Evolutionary conservation across 2,113 vertebrate genomes (phyloP).

Genomic region (Corythaixoides concolor): DNA sequence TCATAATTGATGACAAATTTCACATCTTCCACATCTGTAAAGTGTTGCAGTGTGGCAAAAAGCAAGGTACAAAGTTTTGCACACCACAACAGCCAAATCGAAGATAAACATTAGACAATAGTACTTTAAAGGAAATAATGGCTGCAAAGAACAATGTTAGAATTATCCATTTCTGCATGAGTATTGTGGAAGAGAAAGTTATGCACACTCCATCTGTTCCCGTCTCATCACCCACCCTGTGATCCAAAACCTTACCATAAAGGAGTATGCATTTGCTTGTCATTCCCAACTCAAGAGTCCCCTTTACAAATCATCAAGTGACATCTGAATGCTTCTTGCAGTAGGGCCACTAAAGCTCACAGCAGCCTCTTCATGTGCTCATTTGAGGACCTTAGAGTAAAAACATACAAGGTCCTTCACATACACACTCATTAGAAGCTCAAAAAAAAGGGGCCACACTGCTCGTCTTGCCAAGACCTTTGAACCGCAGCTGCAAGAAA

Average conservation of each 20-base stretch:
- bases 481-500: slow-evolving; percentile 89
- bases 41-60: slow-evolving; percentile 99
- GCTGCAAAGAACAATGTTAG: slow-evolving; percentile 89
- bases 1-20: slow-evolving; percentile 99
- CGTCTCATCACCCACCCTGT: slow-evolving; percentile 74
- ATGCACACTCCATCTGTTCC: slow-evolving; percentile 83
- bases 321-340: slow-evolving; percentile 99
- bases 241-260: slow-evolving; percentile 87
- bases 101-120: slow-evolving; percentile 93
- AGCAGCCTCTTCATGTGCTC: slow-evolving; percentile 94
- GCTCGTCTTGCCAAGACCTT: slow-evolving; percentile 99
- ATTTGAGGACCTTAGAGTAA: slow-evolving; percentile 90
- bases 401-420: slow-evolving; percentile 87
- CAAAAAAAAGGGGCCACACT: slow-evolving; percentile 94
- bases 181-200: slow-evolving; percentile 82
- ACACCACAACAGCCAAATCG: slow-evolving; percentile 99
- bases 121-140: slow-evolving; percentile 74
- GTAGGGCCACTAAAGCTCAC: slow-evolving; percentile 96
- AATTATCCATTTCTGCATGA: slow-evolving; percentile 84
- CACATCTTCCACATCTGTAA: slow-evolving; percentile 99
- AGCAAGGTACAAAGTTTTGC: slow-evolving; percentile 93
- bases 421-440: slow-evolving; percentile 91
- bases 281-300: slow-evolving; percentile 92
- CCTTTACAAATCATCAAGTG: slow-evolving; percentile 98
- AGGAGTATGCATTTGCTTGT: slow-evolving; percentile 94